Evolutionary conservation across 2,797 vertebrate species (phyloP).

Genomic region (Pempheris klunzingeri): DNA sequence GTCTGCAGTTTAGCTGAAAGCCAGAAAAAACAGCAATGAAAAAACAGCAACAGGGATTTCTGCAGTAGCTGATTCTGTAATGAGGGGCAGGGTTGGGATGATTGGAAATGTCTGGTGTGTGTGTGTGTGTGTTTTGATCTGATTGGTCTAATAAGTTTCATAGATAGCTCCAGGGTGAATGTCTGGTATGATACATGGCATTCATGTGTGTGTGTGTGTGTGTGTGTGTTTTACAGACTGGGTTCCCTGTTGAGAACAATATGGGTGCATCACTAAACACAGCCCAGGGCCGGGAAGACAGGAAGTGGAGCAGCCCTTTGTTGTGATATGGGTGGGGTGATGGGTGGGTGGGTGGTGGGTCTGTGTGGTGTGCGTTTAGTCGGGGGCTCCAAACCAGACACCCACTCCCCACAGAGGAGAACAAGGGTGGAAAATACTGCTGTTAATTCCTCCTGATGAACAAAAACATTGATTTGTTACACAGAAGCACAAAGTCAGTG

Average conservation of each 20-base stretch:
- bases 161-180: conserved; percentile 56
- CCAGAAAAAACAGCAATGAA: not conserved
- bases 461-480: not conserved
- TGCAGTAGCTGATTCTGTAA: conserved; percentile 14
- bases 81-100: conserved; percentile 20
- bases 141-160: conserved; percentile 42
- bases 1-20: not conserved
- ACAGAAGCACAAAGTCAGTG: conserved; percentile 22
- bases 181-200: conserved; percentile 48
- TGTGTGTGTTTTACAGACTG: conserved; percentile 23
- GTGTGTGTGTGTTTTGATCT: conserved; percentile 4
- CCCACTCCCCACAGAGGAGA: conserved; percentile 8
- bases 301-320: conserved; percentile 72
- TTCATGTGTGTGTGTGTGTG: conserved; percentile 38
- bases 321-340: conserved; percentile 51
- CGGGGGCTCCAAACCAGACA: conserved; percentile 27
- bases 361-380: conserved; percentile 6
- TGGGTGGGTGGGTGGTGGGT: not conserved
- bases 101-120: conserved; percentile 29
- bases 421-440: not conserved
- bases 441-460: not conserved
- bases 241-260: conserved; percentile 54
- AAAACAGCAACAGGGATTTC: not conserved
- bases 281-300: conserved; percentile 55
- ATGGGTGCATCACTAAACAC: conserved; percentile 58